phyloP scores from a whole-genome alignment of 2,797 vertebrate genomes.

The Gallinago solitaria region DNA sequence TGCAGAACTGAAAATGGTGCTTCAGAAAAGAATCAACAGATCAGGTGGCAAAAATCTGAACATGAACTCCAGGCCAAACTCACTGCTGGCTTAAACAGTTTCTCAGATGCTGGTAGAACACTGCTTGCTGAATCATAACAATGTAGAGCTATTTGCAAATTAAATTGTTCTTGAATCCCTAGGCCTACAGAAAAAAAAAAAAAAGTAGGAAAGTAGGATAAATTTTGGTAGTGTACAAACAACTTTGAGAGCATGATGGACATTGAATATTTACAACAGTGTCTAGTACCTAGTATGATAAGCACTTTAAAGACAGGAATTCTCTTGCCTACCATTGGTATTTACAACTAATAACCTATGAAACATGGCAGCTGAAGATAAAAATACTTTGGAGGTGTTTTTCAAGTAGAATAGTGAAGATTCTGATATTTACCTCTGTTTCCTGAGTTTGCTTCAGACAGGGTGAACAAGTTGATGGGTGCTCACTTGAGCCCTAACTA shows the following conservation, averaged over 20 bases:
- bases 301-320: neutral
- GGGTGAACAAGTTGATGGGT: neutral
- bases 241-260: neutral
- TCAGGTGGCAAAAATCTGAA: neutral
- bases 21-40: neutral
- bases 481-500: neutral
- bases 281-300: neutral
- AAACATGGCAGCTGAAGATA: neutral
- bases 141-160: neutral
- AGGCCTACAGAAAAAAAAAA: neutral
- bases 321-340: neutral
- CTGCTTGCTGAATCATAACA: neutral
- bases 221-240: neutral
- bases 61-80: neutral
- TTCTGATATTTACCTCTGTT: neutral
- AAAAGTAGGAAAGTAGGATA: neutral
- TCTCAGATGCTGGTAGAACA: neutral
- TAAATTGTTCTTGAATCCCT: neutral
- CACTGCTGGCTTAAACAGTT: neutral
- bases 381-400: neutral
- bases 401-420: neutral
- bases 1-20: neutral
- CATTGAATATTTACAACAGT: neutral
- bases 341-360: neutral
- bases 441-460: neutral